Conservation (phyloP, 2,888 invertebrate genomes). For the Ectobius pallidus region DNA sequence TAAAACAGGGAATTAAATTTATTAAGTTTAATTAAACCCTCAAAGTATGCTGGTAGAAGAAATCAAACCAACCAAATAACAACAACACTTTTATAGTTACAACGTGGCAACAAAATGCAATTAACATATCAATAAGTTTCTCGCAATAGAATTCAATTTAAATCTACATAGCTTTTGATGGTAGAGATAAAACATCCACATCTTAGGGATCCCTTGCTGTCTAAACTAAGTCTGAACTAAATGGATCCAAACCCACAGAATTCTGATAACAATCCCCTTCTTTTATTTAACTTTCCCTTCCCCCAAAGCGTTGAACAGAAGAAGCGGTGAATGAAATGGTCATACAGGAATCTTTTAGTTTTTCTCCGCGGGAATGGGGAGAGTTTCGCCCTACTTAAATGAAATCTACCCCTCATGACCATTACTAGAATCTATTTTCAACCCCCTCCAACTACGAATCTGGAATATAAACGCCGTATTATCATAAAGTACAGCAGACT, state of each 20-base stretch:
- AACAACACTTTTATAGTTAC: too few relatives aligned
- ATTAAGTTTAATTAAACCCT: too few relatives aligned
- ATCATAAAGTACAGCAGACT: background rate
- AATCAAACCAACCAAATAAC: too few relatives aligned
- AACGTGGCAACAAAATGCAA: too few relatives aligned
- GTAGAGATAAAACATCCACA: too few relatives aligned
- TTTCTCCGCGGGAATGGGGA: background rate
- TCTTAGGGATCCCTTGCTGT: too few relatives aligned
- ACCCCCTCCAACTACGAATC: background rate
- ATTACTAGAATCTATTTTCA: constrained; percentile 16
- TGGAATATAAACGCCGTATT: constrained; percentile 19
- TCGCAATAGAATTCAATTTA: too few relatives aligned
- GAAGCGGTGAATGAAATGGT: constrained; percentile 23
- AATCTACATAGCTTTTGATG: too few relatives aligned
- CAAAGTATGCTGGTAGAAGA: too few relatives aligned
- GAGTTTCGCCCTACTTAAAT: background rate
- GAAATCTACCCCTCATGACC: constrained; percentile 21
- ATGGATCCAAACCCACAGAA: background rate
- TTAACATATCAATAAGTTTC: too few relatives aligned
- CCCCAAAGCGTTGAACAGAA: background rate
- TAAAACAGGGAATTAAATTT: too few relatives aligned
- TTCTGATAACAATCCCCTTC: constrained; percentile 12
- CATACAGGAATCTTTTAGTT: constrained; percentile 13
- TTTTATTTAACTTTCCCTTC: background rate
- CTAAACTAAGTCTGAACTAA: background rate